phyloP scores from a whole-genome alignment of 2,797 vertebrate species.

The Hybognathus amarus region DNA sequence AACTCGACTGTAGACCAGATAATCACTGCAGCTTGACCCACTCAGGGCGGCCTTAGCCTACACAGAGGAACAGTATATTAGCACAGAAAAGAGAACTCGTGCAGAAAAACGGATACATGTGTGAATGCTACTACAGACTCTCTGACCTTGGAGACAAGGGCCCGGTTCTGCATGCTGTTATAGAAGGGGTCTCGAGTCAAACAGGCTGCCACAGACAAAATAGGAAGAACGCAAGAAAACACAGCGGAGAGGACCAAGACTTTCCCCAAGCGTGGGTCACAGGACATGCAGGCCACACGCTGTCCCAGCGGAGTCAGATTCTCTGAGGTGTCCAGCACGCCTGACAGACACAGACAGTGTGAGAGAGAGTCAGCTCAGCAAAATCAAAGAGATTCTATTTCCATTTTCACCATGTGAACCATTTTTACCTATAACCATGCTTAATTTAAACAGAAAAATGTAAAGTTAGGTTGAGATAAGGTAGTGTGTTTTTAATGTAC shows the following conservation, averaged over 20 bases:
- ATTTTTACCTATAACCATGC: too few relatives aligned
- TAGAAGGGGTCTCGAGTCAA: slow-evolving; percentile 93
- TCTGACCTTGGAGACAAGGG: slow-evolving; percentile 84
- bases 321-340: slow-evolving; percentile 88
- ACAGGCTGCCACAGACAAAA: slow-evolving; percentile 89
- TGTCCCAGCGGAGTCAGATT: slow-evolving; percentile 88
- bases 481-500: too few relatives aligned
- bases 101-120: neutral
- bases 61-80: neutral
- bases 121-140: neutral
- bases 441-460: too few relatives aligned
- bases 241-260: slow-evolving; percentile 88
- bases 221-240: slow-evolving; percentile 90
- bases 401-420: too few relatives aligned
- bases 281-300: slow-evolving; percentile 88
- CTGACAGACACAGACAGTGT: slow-evolving; percentile 68
- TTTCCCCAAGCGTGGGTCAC: slow-evolving; percentile 93
- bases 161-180: slow-evolving; percentile 91
- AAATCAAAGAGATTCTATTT: too few relatives aligned
- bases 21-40: slow-evolving; percentile 87
- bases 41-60: slow-evolving; percentile 87
- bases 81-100: too few relatives aligned
- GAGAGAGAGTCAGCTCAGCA: too few relatives aligned
- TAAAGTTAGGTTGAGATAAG: too few relatives aligned
- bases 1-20: slow-evolving; percentile 85